Base-by-base conservation (phyloP, 2,888 invertebrate genomes). In the Eremobia ochroleuca region DNA sequence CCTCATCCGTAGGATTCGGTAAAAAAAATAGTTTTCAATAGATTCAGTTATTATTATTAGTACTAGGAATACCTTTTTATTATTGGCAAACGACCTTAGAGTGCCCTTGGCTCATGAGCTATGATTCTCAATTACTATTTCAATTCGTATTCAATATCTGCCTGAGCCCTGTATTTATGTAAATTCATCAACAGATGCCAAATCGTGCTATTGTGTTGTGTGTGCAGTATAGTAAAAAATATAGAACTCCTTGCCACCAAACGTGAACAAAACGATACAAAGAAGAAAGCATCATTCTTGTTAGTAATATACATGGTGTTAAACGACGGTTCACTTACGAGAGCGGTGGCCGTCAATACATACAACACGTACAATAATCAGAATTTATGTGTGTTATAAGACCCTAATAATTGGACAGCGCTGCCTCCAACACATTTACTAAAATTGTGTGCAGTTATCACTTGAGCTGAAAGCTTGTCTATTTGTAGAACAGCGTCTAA, bases 381-480 rank as follows among this genome's bases (percentile, higher is more conserved):
- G n/a, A n/a, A n/a, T n/a, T n/a, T n/a, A n/a, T n/a, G n/a, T n/a
- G n/a, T n/a, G n/a, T n/a, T n/a, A n/a, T n/a, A n/a, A n/a, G n/a
- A n/a, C n/a, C n/a, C n/a, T n/a, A n/a, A n/a, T n/a, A n/a, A 96
- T 2, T 94, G 92, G 0, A 94, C 94, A 0, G 89, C 77, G 61
- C 86, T 92, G 0, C 85, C 75, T 0, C 89, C 94, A 0, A 96
- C 89, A 0, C 83, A 82, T 73, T 92, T 94, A 61, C 95, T 94
- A 73, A 96, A 96, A 49, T 88, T 87, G 0, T 88, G 87, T 37
- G 91, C 90, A 0, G 91, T 91, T 2, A 96, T 96, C 0, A 96
- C 93, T 89, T 95, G 93, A 0, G 96, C 96, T 1, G 96, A 96
- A 0, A 96, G 84, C 70, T 95, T 96, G 43, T 96, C 96, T 0